phyloP scores from a whole-genome alignment of 2,888 invertebrate genomes.

The Pedicia rivosa region DNA sequence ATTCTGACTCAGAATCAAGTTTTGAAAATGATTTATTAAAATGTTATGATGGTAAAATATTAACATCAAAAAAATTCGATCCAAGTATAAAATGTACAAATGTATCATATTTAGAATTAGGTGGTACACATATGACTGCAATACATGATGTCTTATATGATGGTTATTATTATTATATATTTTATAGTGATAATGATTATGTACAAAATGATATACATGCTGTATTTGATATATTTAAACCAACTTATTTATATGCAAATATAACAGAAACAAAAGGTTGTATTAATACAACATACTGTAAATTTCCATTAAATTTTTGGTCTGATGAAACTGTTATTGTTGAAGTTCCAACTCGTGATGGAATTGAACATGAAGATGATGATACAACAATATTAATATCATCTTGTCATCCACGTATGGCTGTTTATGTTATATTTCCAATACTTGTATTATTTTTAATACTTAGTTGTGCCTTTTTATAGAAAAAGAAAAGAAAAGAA shows the following conservation, averaged over 20 bases:
- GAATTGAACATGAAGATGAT: slow-evolving; percentile 58
- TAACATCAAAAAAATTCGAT: slow-evolving; percentile 55
- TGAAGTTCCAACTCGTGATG: slow-evolving; percentile 68
- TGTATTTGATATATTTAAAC: slow-evolving; percentile 70
- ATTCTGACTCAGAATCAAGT: slow-evolving; percentile 60
- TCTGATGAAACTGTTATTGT: slow-evolving; percentile 69
- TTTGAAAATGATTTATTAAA: slow-evolving; percentile 61
- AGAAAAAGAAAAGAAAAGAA: too few relatives aligned
- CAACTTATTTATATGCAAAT: slow-evolving; percentile 63
- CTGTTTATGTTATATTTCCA: slow-evolving; percentile 66
- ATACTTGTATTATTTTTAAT: slow-evolving; percentile 58
- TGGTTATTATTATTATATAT: slow-evolving; percentile 80
- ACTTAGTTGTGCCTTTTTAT: slow-evolving; percentile 67
- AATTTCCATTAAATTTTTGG: slow-evolving; percentile 51
- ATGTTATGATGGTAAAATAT: slow-evolving; percentile 54
- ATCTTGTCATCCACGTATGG: slow-evolving; percentile 63
- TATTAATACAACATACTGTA: slow-evolving; percentile 60
- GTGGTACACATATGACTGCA: slow-evolving; percentile 48
- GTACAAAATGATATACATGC: slow-evolving; percentile 67
- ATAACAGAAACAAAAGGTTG: slow-evolving; percentile 49
- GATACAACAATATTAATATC: slow-evolving; percentile 57
- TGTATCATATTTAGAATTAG: slow-evolving; percentile 46
- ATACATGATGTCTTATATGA: slow-evolving; percentile 55
- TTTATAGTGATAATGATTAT: slow-evolving; percentile 73
- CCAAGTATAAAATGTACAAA: slow-evolving; percentile 50